Base-by-base conservation (phyloP, 2,113 vertebrate species). In the Calonectris borealis region DNA sequence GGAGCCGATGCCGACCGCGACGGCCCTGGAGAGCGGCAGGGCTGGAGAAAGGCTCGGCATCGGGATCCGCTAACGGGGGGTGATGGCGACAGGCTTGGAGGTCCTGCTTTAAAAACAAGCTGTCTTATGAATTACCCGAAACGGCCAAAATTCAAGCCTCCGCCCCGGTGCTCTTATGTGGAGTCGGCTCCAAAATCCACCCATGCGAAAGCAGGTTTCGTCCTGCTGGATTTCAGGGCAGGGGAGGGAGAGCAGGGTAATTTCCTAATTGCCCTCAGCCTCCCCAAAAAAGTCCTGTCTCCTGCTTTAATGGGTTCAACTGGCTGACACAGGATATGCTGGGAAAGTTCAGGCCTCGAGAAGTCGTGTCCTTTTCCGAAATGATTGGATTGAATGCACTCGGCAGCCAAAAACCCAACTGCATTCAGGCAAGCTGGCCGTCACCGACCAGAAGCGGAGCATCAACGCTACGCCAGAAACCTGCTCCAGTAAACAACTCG, bases 301-400 rank as follows among this genome's bases (percentile, higher is more conserved):
- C 48, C 1, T 36, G 72, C 68, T 83, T 77, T 60, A 72, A 38
- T 4, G 13, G 70, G 80, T 85, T 93, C 40, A 10, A 36, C 22
- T 4, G 64, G 81, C 27, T 94, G 95, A 93, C 94, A 95, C 7
- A 7, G 72, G 93, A 96, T 88, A 34, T 21, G 70, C 96, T 96
- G 94, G 95, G 96, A 94, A 96, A 83, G 57, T 17, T 61, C 60
- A 88, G 76, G 55, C 81, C 81, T 57, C 7, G 5, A 72, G 79
- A 90, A 62, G 57, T 10, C 0, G 7, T 21, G 62, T 3, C 58
- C 49, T 80, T 70, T 82, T 36, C 86, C 29, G 0, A 77, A 55
- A 83, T 2, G 22, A 61, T 70, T 17, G 42, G 72, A 60, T 2
- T 29, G 83, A 60, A 68, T 0, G 11, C 7, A 1, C 61, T 75